Evolutionary conservation across 2,888 invertebrate species (phyloP), one percentile per base, ranked within the genome.

Genomic region (Habrosyne pyritoides): DNA sequence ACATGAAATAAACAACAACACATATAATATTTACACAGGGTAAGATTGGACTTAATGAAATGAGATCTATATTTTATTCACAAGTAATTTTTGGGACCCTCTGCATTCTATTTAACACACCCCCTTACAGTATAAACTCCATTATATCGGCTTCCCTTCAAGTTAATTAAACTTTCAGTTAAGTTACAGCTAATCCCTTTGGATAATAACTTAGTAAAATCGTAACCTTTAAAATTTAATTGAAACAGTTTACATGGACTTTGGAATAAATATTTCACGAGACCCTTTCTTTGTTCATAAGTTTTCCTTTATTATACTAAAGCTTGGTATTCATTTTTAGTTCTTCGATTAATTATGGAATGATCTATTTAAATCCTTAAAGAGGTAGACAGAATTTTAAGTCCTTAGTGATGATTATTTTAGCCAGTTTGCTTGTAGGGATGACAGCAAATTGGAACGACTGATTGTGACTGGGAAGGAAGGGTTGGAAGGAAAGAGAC

Each of bases 111-210:
- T 28, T 28, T n/a, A 26, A n/a, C 8, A 47, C 14, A 49, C n/a
- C 26, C 30, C 50, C 28, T 50, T 50, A 50, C 6, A 21, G 21
- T 28, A 30, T 50, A 21, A 50, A 28, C 48, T 49, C 10, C 30
- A 30, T 50, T 18, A 21, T 18, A 28, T 28, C 10, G 10, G 21
- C 28, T 5, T 10, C 28, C 18, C 28, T 49, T 18, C 10, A 12
- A 50, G 18, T 50, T 50, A 50, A 50, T 50, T 50, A 50, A 49
- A 50, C 50, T 50, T 50, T 50, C 28, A 18, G 28, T 28, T 28
- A 50, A 50, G 50, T 30, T 28, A 28, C 12, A 30, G 28, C 21
- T 28, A 30, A 21, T 28, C 50, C 21, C 21, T 18, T 28, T 1
- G 12, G 50, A 28, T 10, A 22, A 50, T 50, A 50, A 18, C 21